phyloP scores from a whole-genome alignment of 1,140 invertebrate genomes.

The Rhyzopertha dominica region DNA sequence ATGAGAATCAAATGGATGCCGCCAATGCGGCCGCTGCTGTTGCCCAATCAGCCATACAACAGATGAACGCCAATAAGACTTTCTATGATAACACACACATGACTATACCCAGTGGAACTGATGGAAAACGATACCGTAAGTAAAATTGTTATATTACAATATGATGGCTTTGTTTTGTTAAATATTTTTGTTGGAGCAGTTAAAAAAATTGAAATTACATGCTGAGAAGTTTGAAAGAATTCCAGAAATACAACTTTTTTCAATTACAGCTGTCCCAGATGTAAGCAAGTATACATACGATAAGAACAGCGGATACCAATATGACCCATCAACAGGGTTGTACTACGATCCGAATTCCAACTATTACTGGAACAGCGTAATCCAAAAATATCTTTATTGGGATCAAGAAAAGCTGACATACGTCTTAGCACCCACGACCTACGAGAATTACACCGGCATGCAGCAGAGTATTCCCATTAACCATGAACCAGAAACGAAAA shows the following conservation, averaged over 20 bases:
- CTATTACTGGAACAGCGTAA: conserved; percentile 88
- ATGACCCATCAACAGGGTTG: conserved; percentile 85
- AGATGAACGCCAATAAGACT: conserved; percentile 58
- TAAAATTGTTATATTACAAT: conserved; percentile 28
- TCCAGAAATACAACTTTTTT: conserved; percentile 23
- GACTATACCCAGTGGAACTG: conserved; percentile 51
- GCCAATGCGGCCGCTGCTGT: conserved; percentile 86
- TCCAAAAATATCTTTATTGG: conserved; percentile 93
- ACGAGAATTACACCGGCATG: conserved; percentile 25
- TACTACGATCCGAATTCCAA: conserved; percentile 96
- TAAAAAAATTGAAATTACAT: too few relatives aligned
- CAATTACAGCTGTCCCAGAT: conserved; percentile 72
- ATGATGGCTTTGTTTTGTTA: too few relatives aligned
- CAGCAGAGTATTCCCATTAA: conserved; percentile 25
- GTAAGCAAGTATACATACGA: conserved; percentile 90
- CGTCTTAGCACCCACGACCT: conserved; percentile 59
- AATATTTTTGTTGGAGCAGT: too few relatives aligned
- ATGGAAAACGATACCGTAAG: conserved; percentile 64
- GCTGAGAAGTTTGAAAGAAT: too few relatives aligned
- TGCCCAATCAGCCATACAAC: conserved; percentile 81
- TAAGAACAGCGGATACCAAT: conserved; percentile 93
- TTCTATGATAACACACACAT: conserved; percentile 37
- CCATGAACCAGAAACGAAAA: conserved; percentile 48
- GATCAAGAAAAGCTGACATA: conserved; percentile 78
- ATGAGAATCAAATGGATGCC: conserved; percentile 55